Evolutionary conservation across 2,113 vertebrate genomes (phyloP), one percentile per base, ranked within the genome.

Genomic region (Brachypteracias leptosomus): DNA sequence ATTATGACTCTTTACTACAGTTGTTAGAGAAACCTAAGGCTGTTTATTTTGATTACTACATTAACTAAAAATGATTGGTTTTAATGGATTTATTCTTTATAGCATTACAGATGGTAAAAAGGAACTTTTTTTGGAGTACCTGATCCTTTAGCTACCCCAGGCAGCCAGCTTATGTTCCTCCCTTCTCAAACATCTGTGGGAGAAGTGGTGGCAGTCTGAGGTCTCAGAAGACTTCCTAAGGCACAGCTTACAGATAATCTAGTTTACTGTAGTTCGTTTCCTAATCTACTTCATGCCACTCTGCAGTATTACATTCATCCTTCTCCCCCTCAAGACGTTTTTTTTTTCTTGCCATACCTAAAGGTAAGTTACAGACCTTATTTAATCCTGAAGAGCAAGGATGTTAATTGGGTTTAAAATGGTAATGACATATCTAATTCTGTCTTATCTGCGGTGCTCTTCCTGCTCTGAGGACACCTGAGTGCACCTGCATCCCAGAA

Each of bases 321-420:
- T 83, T 67, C 38, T 91, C 59, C 74, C 68, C 51, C 59, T 59
- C 36, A 77, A 67, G 63, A 55, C 6, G 51, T 71, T 35, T 61
- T 31, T 26, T 63, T n/a, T 57, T 57, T 55, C 10, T 21, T 75
- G 65, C 36, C 24, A 13, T 79, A 36, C 66, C 40, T 76, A 62
- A 93, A 85, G 42, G 51, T 59, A 79, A 70, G 51, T 77, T 78
- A 70, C 55, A 55, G 51, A 61, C 73, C 33, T 90, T 91, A 90
- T 59, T 93, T 90, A 92, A 96, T 93, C 57, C 68, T 81, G 54
- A 90, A 68, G 61, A 95, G 57, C 13, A 0, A 70, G 25, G 16
- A 84, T 84, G 79, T 90, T 96, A 96, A 96, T 81, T 96, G 88
- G 65, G 61, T 92, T 89, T 83, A 94, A 94, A 95, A 94, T 58